Base-by-base conservation (phyloP, 2,888 invertebrate species). In the Apocheima hispidaria region DNA sequence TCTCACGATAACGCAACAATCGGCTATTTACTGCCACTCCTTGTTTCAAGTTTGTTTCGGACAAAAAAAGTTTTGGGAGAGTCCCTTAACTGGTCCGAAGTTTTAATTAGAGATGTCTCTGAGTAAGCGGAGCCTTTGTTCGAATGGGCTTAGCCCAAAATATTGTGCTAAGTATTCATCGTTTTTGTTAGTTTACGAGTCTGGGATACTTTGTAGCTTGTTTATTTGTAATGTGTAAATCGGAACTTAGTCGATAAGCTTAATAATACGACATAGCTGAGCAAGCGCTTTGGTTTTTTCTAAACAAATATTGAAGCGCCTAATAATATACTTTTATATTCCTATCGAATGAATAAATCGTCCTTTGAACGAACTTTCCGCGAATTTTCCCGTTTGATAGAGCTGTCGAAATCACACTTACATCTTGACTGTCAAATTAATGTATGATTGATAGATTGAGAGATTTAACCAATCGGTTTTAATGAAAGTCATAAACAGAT, bases 81-180 rank as follows among this genome's bases (percentile, higher is more conserved):
- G 60, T 68, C 66, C 60, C 58, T 61, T 57, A 74, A 77, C 75
- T 68, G 69, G 61, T 63, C 52, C 48, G 62, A 82, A 82, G 77
- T 83, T 84, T 83, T 83, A 83, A 83, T 83, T 82, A 79, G 75
- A 76, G 68, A 74, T 76, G 77, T 77, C 79, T 75, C 75, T 74
- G 76, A 71, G 75, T 72, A 72, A 71, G 63, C 54, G 35, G 38
- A 21, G 54, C 40, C 58, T 60, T 55, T 63, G 54, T 55, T 36
- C 57, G 46, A n/a, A 50, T 44, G 41, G 60, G 56, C 43, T 51
- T 60, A 48, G 38, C 1, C 26, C 16, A 5, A 57, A 62, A 56
- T 62, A 56, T 62, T 36, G 35, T 30, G 38, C 33, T 51, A 56
- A 46, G 56, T 52, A 60, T 54, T 50, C 50, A 50, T 38, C 9